Conservation (phyloP, 2,888 invertebrate species). For the Tromatobia lineatoria region DNA sequence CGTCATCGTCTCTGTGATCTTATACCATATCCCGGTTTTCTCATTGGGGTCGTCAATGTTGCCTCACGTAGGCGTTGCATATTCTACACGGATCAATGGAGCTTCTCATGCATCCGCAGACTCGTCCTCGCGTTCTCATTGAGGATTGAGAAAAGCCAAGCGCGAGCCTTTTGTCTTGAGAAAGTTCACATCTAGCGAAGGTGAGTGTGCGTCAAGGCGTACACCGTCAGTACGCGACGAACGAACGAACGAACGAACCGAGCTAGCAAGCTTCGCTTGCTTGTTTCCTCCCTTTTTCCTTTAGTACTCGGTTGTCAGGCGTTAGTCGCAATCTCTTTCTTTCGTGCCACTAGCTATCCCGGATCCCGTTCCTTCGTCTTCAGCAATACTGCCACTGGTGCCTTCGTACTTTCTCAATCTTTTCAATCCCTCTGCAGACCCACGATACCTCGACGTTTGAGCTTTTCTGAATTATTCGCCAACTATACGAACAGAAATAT, state of each 20-base stretch:
- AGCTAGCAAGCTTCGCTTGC: neutral
- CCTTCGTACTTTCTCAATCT: conserved; percentile 25
- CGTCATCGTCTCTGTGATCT: conserved; percentile 21
- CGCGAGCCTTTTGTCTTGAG: conserved; percentile 52
- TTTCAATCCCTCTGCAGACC: conserved; percentile 17
- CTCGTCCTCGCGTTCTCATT: conserved; percentile 36
- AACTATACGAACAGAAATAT: too few species aligned
- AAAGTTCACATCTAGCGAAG: conserved; percentile 23
- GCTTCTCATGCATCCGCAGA: conserved; percentile 50
- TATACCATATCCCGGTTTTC: neutral
- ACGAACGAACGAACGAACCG: too few species aligned
- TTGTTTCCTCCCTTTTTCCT: neutral
- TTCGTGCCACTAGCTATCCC: conserved; percentile 13
- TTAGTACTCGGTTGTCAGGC: neutral
- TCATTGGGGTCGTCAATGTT: conserved; percentile 67
- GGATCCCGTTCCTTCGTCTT: conserved; percentile 27
- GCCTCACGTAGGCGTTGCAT: conserved; percentile 71
- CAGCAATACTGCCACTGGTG: neutral
- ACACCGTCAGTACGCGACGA: neutral
- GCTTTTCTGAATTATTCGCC: conserved; percentile 8
- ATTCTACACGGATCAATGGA: conserved; percentile 76
- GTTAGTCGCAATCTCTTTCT: conserved; percentile 6
- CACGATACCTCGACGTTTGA: conserved; percentile 12
- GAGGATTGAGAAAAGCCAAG: conserved; percentile 26
- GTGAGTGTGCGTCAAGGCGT: conserved; percentile 32